Evolutionary conservation across 2,113 vertebrate species (phyloP).

Genomic region (Poeciliopsis prolifica): DNA sequence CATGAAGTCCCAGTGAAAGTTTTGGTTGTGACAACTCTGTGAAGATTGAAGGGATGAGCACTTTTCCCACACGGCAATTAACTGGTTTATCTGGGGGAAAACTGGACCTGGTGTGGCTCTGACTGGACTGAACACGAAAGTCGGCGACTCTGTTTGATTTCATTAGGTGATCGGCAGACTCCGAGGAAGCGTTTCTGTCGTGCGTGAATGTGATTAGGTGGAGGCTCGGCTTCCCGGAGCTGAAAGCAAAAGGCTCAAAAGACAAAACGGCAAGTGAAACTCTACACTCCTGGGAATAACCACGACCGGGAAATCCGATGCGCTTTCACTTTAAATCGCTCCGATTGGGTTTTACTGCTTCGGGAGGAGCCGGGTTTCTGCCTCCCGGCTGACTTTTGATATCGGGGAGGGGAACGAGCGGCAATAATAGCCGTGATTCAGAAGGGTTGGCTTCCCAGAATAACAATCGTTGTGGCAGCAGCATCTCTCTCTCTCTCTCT

Average conservation of each 20-base stretch:
- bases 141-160: neutral
- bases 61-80: neutral
- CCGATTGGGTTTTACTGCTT: conserved; percentile 22
- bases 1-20: neutral
- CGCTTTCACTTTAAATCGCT: conserved; percentile 36
- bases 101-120: neutral
- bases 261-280: conserved; percentile 44
- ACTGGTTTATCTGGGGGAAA: neutral
- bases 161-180: neutral
- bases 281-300: conserved; percentile 53
- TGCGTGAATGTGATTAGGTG: neutral
- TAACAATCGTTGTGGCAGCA: conserved; percentile 23
- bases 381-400: conserved; percentile 45
- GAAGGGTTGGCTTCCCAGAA: conserved; percentile 28
- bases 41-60: neutral
- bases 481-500: neutral
- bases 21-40: neutral
- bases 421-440: conserved; percentile 12
- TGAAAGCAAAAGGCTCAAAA: conserved; percentile 38
- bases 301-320: conserved; percentile 43
- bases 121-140: neutral
- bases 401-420: conserved; percentile 37
- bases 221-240: conserved; percentile 1
- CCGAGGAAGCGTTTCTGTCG: neutral
- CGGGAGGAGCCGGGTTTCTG: conserved; percentile 27